A percentile compares a stretch with the other conserved stretches of the same genome.
phyloP scores from a whole-genome alignment of 2,888 invertebrate genomes.

The Zygothrica quintamaculata region DNA sequence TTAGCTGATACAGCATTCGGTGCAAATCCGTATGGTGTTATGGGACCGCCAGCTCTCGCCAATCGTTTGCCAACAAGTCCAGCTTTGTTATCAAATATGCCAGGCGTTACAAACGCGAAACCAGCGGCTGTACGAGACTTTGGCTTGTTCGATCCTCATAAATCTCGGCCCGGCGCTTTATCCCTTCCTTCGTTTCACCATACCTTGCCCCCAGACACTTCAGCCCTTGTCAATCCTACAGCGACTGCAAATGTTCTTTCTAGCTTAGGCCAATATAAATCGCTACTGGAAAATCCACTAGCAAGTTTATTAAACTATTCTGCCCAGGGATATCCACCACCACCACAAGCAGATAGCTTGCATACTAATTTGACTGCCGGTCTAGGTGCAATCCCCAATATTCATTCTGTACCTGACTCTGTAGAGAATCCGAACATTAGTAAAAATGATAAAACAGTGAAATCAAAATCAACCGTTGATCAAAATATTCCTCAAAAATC shows the following conservation, averaged over 20 bases:
- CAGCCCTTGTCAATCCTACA: slow-evolving; percentile 16
- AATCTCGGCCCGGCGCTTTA: slow-evolving; percentile 26
- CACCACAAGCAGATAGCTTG: slow-evolving; percentile 19
- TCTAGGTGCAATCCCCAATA: slow-evolving; percentile 7
- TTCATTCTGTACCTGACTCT: slow-evolving; percentile 20
- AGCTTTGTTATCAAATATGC: slow-evolving; percentile 42
- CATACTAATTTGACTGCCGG: slow-evolving; percentile 24
- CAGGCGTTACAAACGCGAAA: slow-evolving; percentile 29
- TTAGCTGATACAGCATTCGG: slow-evolving; percentile 37
- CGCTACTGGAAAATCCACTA: slow-evolving; percentile 53
- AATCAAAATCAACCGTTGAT: slow-evolving; percentile 16
- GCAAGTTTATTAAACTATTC: slow-evolving; percentile 42
- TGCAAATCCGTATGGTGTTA: slow-evolving; percentile 25
- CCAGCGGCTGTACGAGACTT: slow-evolving; percentile 30
- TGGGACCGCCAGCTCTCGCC: slow-evolving; percentile 18
- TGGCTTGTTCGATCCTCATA: slow-evolving; percentile 41
- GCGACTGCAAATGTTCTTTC: slow-evolving; percentile 34
- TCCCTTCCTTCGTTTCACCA: slow-evolving; percentile 30
- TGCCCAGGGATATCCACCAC: slow-evolving; percentile 30
- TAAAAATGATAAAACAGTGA: slow-evolving; percentile 29
- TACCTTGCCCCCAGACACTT: slow-evolving; percentile 15
- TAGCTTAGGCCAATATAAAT: slow-evolving; percentile 48
- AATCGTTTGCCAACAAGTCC: slow-evolving; percentile 32
- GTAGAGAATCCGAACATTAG: slow-evolving; percentile 17
- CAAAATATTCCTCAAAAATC: slow-evolving; percentile 16